Evolutionary conservation across 2,113 vertebrate species (phyloP).

Genomic region (Emydocephalus ijimae): DNA sequence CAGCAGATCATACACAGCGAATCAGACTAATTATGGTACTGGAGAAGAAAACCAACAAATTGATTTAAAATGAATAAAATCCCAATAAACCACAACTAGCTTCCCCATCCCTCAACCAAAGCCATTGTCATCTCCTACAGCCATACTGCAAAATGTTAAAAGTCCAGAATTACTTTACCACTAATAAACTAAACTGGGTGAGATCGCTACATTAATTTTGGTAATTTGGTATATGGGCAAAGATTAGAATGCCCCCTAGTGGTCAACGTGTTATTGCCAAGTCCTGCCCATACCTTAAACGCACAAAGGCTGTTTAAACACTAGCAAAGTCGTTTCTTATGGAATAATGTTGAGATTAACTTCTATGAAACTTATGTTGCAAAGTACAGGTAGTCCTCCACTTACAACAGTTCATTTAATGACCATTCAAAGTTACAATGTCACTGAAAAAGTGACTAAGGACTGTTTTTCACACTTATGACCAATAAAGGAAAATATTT

Average conservation of each 20-base stretch:
- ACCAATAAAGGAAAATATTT: too few species aligned
- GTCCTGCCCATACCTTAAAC: neutral
- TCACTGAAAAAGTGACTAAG: neutral
- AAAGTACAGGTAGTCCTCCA: neutral
- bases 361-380: neutral
- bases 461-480: too few species aligned
- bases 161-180: neutral
- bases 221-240: neutral
- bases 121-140: neutral
- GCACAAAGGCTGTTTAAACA: neutral
- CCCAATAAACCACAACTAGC: neutral
- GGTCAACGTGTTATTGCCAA: slow-evolving; percentile 2
- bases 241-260: slow-evolving; percentile 14
- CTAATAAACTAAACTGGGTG: neutral
- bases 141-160: neutral
- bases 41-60: neutral
- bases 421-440: neutral
- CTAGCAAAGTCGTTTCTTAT: neutral
- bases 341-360: neutral
- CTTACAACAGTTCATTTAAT: neutral
- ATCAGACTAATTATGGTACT: neutral
- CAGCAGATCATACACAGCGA: neutral
- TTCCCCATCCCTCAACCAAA: neutral
- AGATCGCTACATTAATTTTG: neutral
- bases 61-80: neutral